Base-by-base conservation (phyloP, 2,113 vertebrate species). In the Apteryx mantelli region DNA sequence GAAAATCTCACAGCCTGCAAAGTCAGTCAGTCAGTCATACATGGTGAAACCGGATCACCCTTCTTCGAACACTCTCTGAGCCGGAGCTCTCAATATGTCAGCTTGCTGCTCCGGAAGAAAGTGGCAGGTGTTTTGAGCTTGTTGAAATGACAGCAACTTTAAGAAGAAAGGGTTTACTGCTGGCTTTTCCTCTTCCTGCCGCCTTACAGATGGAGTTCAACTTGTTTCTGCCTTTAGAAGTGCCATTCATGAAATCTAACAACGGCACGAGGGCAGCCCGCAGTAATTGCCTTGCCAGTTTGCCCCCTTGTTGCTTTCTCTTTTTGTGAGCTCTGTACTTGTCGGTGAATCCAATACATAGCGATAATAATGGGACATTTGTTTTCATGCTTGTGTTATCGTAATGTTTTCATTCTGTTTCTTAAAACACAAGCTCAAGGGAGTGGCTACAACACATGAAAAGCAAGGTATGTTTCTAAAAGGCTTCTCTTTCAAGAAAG, bases 11-110 rank as follows among this genome's bases (percentile, higher is more conserved):
- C 94, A 84, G 86, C 56, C 79, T 95, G 88, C 0, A 0, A 80
- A 97, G 82, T 68, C 95, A 93, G 60, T 68, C 95, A 93, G 60
- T 92, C 91, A 81, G 73, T 91, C 87, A 70, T 56, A 95, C 15
- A 24, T 58, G 81, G 95, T 82, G 88, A 91, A 96, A 92, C 60
- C 70, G 84, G 89, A 94, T 95, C 96, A 50, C 28, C 46, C 68
- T 83, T 64, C 85, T 85, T 65, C 83, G 64, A 89, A 83, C 89
- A 83, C 11, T 6, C 50, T 93, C 77, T 32, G 92, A 91, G 75
- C 81, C 2, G 4, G 81, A 95, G 79, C 82, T 93, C 94, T 96
- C 96, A 91, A 30, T 96, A 44, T 95, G 91, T 91, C 96, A 97
- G 91, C 75, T 91, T 8, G 1, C 68, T 82, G 83, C 71, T 94